These are phyloP conservation scores for Willowsia nigromaculata DNA, from an alignment of 2,888 invertebrate genomes.

Conservation along the genomic window DNA sequence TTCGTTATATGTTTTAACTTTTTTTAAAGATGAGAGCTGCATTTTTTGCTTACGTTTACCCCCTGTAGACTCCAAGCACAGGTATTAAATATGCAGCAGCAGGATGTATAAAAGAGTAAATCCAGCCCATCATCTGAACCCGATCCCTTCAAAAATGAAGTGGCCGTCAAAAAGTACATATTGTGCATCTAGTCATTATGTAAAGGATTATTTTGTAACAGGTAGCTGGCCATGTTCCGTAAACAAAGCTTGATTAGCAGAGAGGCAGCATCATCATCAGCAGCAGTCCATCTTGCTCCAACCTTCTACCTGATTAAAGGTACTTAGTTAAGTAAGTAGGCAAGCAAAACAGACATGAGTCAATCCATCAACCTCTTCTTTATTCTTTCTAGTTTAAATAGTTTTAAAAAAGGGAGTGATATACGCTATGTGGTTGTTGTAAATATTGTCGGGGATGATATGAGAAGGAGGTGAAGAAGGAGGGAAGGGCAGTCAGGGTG, in stretches of 20 bases:
- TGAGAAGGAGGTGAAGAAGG: conserved; percentile 36
- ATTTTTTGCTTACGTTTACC: conserved; percentile 32
- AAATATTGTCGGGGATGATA: neutral
- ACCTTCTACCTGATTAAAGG: conserved; percentile 19
- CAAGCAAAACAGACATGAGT: conserved; percentile 28
- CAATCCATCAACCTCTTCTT: conserved; percentile 29
- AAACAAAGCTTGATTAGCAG: conserved; percentile 10
- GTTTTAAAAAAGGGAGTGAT: conserved; percentile 37
- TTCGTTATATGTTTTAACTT: conserved; percentile 47
- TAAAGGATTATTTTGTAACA: no score
- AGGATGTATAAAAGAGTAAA: conserved; percentile 28
- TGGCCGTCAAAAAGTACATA: conserved; percentile 22
- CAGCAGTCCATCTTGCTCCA: neutral
- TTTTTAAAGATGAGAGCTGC: neutral
- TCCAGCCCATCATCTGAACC: neutral
- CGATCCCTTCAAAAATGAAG: conserved; percentile 23
- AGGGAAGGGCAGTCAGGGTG: conserved; percentile 37
- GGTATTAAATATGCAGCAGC: conserved; percentile 52
- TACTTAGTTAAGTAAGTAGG: conserved; percentile 20
- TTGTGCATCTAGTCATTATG: neutral
- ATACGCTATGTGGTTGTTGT: neutral
- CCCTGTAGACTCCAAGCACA: conserved; percentile 40
- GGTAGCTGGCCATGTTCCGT: neutral
- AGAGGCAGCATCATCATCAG: neutral
- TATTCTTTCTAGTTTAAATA: neutral